Conservation (phyloP, 1,140 invertebrate species). For the Leptinotarsa undecemlineata region DNA sequence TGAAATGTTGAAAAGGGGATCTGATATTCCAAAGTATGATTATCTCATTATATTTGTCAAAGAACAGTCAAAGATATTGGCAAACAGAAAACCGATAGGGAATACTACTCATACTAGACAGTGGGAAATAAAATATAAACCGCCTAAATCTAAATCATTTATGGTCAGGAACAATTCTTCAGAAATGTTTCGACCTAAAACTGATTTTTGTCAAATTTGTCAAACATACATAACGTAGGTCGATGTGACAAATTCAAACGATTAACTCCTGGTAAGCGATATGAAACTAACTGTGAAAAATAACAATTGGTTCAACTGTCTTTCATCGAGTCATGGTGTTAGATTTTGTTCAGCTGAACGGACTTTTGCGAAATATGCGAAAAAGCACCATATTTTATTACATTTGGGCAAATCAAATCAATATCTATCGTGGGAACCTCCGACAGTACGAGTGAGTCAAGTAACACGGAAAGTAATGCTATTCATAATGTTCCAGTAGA, state of each 20-base stretch:
- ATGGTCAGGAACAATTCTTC: too few relatives aligned
- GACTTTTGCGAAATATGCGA: background rate
- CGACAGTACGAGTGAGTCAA: background rate
- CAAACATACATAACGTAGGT: background rate
- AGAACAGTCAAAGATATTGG: background rate
- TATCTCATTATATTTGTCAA: background rate
- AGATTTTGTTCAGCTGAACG: background rate
- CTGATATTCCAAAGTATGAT: background rate
- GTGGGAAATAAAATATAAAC: background rate
- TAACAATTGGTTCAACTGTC: background rate
- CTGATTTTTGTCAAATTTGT: background rate
- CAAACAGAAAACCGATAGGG: background rate
- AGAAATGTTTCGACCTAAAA: background rate
- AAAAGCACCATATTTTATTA: background rate
- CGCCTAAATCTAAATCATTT: too few relatives aligned
- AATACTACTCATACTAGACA: background rate
- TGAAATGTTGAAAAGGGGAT: slow-evolving; percentile 2
- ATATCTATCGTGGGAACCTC: background rate
- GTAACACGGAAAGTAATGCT: background rate
- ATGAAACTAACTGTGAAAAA: background rate
- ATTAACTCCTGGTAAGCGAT: background rate
- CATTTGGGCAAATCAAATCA: background rate
- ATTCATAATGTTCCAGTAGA: background rate
- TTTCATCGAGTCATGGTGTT: background rate
- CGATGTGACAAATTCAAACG: background rate